Evolutionary conservation across 2,888 invertebrate genomes (phyloP), one percentile per base, ranked within the genome.

Genomic region (Torymus texanus): DNA sequence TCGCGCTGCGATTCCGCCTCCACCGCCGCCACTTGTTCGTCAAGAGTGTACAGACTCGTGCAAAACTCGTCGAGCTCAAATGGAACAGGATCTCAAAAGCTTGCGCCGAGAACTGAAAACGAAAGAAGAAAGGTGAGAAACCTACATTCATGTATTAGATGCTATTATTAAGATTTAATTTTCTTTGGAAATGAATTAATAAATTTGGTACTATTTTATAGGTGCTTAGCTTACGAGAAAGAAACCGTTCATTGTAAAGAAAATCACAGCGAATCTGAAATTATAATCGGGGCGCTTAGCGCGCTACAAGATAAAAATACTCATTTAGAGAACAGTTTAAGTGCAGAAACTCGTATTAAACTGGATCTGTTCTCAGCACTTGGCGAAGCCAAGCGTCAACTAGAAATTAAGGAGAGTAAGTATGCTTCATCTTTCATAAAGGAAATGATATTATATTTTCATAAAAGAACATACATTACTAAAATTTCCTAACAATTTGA

Each of bases 331-430:
- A 95, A 96, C 88, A 96, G 97, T 88, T 93, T 99, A 84, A 97
- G 97, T 82, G 97, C 98, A 67, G 99, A 99, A 93, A 99, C 98
- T 85, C 94, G 98, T 87, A 95, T 99, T 91, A 99, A 99, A 92
- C 94, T 98, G 87, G 99, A 99, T 92, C 94, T 99, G 88, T 98
- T 99, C 91, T 97, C 97, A 83, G 98, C 98, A 83, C 94, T 99
- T 73, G 98, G 98, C 56, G 98, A 97, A 90, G 97, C 97, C 83
- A 97, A 97, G 91, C 93, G 97, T 76, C 95, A 96, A 90, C 92
- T 97, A 87, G 95, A 95, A 91, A 95, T 97, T 89, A 94, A 95
- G 91, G 96, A 97, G 86, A 94, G 97, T 97, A 90, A 92, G 93
- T 92, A 75, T 65, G 58, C 55, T 12, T 56, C 75, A 41, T 55